These are phyloP conservation scores for Phaethornis superciliosus DNA, from an alignment of 2,113 vertebrate genomes.

Conservation along the genomic window DNA sequence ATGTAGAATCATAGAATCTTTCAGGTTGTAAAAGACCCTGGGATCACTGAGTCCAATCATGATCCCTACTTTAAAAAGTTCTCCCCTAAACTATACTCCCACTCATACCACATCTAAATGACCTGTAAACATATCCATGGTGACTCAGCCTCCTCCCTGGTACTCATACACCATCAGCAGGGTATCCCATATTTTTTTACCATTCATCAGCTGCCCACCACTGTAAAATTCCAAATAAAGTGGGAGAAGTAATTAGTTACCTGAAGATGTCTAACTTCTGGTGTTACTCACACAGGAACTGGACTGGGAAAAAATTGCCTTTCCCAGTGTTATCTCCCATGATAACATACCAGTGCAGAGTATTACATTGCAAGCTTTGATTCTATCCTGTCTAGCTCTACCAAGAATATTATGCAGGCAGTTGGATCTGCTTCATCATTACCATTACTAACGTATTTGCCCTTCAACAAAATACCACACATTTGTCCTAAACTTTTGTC, in stretches of 20 bases:
- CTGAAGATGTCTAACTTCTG: background rate
- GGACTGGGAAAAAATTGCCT: background rate
- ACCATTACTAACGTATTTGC: background rate
- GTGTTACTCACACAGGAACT: background rate
- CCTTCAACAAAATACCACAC: background rate
- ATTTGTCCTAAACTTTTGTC: background rate
- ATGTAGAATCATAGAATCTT: too few relatives aligned
- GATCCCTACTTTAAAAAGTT: too few relatives aligned
- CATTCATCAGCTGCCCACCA: background rate
- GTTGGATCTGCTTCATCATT: background rate
- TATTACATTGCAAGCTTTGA: background rate
- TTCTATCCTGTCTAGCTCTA: background rate
- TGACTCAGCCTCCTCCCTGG: too few relatives aligned
- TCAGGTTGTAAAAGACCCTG: too few relatives aligned
- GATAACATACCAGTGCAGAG: background rate
- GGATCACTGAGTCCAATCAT: too few relatives aligned
- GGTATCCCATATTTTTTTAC: background rate
- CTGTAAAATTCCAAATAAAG: background rate
- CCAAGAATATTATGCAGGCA: background rate
- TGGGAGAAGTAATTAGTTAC: background rate
- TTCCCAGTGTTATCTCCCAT: background rate
- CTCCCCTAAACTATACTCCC: too few relatives aligned
- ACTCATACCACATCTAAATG: too few relatives aligned
- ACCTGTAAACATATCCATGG: too few relatives aligned
- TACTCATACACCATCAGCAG: background rate